These are phyloP conservation scores for Dermatemys mawii DNA, from an alignment of 2,113 vertebrate genomes.

Conservation along the genomic window DNA sequence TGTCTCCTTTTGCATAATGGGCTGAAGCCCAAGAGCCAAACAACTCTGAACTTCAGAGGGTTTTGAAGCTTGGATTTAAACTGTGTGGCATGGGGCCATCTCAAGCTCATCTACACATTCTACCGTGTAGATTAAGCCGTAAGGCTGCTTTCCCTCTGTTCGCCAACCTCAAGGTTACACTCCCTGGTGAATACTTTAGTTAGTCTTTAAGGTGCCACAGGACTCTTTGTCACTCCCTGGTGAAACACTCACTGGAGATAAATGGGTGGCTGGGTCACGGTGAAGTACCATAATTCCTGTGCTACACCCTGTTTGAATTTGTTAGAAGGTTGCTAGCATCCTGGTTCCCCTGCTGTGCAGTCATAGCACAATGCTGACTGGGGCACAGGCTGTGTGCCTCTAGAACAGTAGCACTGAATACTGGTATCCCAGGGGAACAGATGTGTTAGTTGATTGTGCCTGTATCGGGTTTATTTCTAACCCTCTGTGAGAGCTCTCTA, in stretches of 20 bases:
- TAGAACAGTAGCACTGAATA: background rate
- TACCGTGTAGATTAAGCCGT: background rate
- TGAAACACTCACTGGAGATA: background rate
- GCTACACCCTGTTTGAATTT: background rate
- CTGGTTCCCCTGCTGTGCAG: background rate
- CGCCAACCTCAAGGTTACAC: background rate
- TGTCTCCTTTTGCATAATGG: background rate
- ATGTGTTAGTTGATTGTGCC: background rate
- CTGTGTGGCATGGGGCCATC: background rate
- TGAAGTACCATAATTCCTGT: background rate
- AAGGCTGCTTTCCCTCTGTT: background rate
- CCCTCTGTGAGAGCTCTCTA: background rate
- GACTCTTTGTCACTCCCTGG: too few species aligned
- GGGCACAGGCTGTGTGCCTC: background rate
- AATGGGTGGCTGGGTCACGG: background rate
- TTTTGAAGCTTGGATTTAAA: background rate
- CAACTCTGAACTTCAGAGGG: background rate
- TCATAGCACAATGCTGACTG: background rate
- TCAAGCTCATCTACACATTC: too few species aligned
- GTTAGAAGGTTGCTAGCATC: background rate
- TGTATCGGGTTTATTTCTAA: background rate
- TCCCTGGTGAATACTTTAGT: too few species aligned
- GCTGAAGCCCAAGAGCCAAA: background rate
- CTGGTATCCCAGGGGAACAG: background rate
- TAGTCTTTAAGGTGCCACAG: too few species aligned